Evolutionary conservation across 2,113 vertebrate genomes (phyloP), one percentile per base, ranked within the genome.

Genomic region (Halcyon malimbica): DNA sequence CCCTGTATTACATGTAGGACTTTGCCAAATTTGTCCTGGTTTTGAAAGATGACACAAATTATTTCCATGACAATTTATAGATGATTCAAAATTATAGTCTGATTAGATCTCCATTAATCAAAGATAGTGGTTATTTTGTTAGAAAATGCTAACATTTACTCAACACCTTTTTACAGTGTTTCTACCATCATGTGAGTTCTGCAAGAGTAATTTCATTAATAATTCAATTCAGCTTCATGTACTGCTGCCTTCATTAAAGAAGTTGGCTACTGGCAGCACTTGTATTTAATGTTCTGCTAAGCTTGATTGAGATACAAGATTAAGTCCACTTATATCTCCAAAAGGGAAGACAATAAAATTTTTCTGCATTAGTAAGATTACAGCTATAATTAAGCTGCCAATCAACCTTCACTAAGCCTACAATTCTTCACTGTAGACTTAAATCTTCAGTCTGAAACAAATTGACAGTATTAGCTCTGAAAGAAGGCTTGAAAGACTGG

Each of bases 161-260:
- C 42, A n/a, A 25, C 20, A 8, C 12, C 11, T 15, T 74, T 44
- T 64, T 53, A 59, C 35, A 31, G 24, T 17, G 20, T 64, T 83
- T 73, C 62, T 74, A 37, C 56, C 65, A 31, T 84, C 31, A 4
- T 53, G 6, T 74, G 46, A 89, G 67, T 82, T 87, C 87, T 87
- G 71, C 77, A 83, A 54, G 63, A 81, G 42, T 92, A 84, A 48
- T 69, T 86, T 93, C 51, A 87, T 95, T 95, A 83, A 90, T 95
- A 97, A 96, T 95, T 97, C 90, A 95, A 9, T 90, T 89, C 59
- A 83, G 51, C 73, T 84, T 88, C 83, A 83, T n/a, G 74, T 63
- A 77, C 68, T 82, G 79, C 90, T 95, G 88, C 81, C 76, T 94
- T 96, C 90, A 63, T 92, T 95, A 89, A 93, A 78, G 89, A 87